phyloP scores from a whole-genome alignment of 2,797 vertebrate species.

The Bovichtus variegatus region DNA sequence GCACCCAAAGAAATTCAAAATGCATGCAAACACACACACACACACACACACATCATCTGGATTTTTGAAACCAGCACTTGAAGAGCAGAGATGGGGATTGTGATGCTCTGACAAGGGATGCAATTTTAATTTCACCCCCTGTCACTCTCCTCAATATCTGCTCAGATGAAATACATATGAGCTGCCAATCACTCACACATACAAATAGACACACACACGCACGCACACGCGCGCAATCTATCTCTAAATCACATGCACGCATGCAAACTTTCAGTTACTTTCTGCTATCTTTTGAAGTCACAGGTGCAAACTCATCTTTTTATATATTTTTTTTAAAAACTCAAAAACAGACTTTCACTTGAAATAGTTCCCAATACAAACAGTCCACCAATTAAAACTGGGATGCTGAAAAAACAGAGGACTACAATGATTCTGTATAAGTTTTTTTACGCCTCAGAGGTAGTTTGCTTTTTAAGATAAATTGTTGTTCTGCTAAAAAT shows the following conservation, averaged over 20 bases:
- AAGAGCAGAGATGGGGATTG: slow-evolving; percentile 76
- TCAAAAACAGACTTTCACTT: background rate
- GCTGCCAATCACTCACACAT: slow-evolving; percentile 81
- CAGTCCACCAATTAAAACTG: background rate
- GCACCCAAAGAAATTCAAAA: slow-evolving; percentile 25
- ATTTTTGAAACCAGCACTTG: slow-evolving; percentile 78
- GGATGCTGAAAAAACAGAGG: background rate
- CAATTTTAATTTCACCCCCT: slow-evolving; percentile 87
- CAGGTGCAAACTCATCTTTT: slow-evolving; percentile 1
- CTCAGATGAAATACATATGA: slow-evolving; percentile 81
- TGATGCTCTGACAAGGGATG: slow-evolving; percentile 81
- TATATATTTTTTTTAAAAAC: background rate
- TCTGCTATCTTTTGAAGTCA: slow-evolving; percentile 18
- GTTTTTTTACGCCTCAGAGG: background rate
- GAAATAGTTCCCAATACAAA: background rate
- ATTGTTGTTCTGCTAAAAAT: background rate
- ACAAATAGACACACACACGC: slow-evolving; percentile 39
- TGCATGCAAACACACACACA: slow-evolving; percentile 18
- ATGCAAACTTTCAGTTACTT: slow-evolving; percentile 34
- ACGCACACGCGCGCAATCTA: slow-evolving; percentile 8
- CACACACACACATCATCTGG: slow-evolving; percentile 34
- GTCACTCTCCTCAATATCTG: slow-evolving; percentile 79
- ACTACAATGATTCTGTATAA: background rate
- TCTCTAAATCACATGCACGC: slow-evolving; percentile 30
- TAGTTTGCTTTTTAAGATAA: background rate